A percentile compares a stretch with the other conserved stretches of the same genome.
phyloP scores from a whole-genome alignment of 2,113 vertebrate genomes.

The Passer domesticus region DNA sequence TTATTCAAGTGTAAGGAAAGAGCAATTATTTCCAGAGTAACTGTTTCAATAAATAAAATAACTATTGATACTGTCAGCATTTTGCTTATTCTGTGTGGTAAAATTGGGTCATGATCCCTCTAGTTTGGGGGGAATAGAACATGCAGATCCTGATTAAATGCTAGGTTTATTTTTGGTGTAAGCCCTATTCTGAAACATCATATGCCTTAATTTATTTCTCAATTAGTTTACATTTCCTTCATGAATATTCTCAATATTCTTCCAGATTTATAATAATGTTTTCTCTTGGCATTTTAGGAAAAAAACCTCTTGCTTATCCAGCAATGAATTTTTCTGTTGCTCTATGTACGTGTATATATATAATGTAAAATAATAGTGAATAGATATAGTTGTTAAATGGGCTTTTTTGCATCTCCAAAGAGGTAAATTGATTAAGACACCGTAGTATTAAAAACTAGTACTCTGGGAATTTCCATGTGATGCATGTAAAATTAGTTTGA shows the following conservation, averaged over 20 bases:
- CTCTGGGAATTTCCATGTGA: neutral
- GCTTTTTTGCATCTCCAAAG: neutral
- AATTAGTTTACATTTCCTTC: neutral
- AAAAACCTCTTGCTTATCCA: neutral
- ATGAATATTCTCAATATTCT: neutral
- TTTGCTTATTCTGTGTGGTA: neutral
- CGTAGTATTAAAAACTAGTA: neutral
- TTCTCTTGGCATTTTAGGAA: neutral
- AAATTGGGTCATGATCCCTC: neutral
- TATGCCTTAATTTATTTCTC: neutral
- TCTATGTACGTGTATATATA: neutral
- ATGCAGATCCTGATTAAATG: neutral
- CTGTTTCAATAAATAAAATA: neutral
- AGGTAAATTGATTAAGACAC: neutral
- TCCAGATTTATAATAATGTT: accelerated
- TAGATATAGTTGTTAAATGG: neutral
- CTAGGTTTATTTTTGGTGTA: neutral
- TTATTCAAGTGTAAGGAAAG: neutral
- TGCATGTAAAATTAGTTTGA: neutral
- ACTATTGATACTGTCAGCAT: neutral
- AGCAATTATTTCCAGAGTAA: neutral
- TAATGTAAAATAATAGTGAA: neutral
- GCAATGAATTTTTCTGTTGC: neutral
- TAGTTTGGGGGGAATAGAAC: neutral
- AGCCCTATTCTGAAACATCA: neutral